Conservation (phyloP, 2,888 invertebrate species). For the Drosophila tripunctata region DNA sequence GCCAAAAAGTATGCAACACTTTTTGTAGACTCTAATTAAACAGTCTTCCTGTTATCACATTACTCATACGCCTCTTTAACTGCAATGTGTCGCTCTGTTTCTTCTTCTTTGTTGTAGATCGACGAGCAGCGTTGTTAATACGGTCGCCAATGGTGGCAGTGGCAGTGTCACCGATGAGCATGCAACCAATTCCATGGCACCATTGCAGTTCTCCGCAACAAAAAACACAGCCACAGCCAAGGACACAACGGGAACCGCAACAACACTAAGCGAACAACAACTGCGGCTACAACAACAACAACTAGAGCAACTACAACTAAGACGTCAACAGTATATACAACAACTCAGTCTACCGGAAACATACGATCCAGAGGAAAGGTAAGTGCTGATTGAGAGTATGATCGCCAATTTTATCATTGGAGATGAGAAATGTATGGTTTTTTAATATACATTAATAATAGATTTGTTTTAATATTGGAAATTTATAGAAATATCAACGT, state of each 20-base stretch:
- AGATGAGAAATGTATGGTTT: no score
- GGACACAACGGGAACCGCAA: conserved; percentile 20
- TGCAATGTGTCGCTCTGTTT: not conserved
- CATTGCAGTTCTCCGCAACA: conserved; percentile 78
- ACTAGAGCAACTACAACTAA: conserved; percentile 5
- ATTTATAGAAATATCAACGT: no score
- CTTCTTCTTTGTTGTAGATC: conserved; percentile 70
- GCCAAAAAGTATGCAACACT: conserved; percentile 55
- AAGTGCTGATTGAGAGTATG: not conserved
- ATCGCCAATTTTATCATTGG: not conserved
- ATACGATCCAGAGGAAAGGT: conserved; percentile 36
- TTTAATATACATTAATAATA: no score
- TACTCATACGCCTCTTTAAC: conserved; percentile 45
- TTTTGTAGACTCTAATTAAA: conserved; percentile 16
- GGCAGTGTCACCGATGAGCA: conserved; percentile 53
- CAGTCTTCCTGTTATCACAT: conserved; percentile 2
- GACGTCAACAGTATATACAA: conserved; percentile 43
- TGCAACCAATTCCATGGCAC: conserved; percentile 81
- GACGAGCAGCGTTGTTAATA: conserved; percentile 80
- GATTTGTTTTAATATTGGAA: no score
- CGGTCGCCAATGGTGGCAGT: conserved; percentile 38
- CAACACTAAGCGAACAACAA: conserved; percentile 44
- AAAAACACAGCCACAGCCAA: conserved; percentile 51
- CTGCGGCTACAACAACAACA: conserved; percentile 26
- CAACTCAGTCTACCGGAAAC: conserved; percentile 53